Conservation (phyloP, 1,140 invertebrate species). For the Rhyacophila brunnea region DNA sequence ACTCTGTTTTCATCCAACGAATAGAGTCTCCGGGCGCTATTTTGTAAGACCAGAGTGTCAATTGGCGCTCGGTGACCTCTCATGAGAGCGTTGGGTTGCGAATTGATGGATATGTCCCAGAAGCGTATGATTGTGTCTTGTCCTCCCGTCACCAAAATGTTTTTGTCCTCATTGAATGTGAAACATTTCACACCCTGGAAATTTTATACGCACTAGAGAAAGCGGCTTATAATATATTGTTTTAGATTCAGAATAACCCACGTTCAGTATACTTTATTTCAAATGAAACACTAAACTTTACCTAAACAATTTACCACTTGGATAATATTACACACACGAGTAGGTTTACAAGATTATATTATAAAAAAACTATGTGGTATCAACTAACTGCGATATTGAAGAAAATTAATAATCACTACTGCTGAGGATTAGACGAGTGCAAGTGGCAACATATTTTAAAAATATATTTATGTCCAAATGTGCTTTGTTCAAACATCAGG, state of each 20-base stretch:
- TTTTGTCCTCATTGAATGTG: conserved; percentile 55
- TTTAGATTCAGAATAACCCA: background rate
- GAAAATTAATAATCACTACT: too few species aligned
- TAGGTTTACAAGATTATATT: too few species aligned
- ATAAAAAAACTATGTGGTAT: too few species aligned
- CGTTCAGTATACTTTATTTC: background rate
- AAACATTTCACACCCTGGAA: conserved; percentile 59
- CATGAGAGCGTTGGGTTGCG: conserved; percentile 59
- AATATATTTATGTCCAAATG: too few species aligned
- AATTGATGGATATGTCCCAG: conserved; percentile 74
- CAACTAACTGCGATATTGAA: too few species aligned
- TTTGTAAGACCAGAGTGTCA: conserved; percentile 62
- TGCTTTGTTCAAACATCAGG: too few species aligned
- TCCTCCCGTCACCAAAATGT: conserved; percentile 68
- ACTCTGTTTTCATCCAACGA: conserved; percentile 65
- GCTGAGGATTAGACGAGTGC: too few species aligned
- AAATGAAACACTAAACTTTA: background rate
- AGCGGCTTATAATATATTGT: too few species aligned
- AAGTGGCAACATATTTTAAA: too few species aligned
- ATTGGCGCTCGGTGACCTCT: conserved; percentile 70
- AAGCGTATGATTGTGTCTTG: conserved; percentile 68
- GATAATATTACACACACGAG: too few species aligned
- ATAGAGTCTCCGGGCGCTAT: conserved; percentile 48
- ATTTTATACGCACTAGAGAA: background rate
- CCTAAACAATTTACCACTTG: too few species aligned